Percentiles rank a stretch among this genome's conserved stretches.
Conservation (phyloP, 1,140 invertebrate species). For the Oreohelix idahoensis region DNA sequence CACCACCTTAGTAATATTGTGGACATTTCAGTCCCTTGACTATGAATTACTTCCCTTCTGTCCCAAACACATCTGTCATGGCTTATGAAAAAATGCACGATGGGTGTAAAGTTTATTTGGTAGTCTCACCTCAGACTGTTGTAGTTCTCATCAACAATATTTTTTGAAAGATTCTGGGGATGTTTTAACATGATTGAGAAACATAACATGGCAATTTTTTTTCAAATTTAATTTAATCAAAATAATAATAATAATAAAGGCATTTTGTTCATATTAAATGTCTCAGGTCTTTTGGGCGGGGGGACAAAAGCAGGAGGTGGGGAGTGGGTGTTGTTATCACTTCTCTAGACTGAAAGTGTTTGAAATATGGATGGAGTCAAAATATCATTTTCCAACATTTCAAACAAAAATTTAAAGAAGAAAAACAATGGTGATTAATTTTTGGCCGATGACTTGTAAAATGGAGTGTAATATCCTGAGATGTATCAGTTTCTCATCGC, state of each 20-base stretch:
- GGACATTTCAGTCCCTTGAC: neutral
- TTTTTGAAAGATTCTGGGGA: conserved; percentile 26
- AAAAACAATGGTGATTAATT: too few relatives aligned
- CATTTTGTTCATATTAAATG: neutral
- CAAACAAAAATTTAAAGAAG: too few relatives aligned
- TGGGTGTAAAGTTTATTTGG: conserved; percentile 10
- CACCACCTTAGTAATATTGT: conserved; percentile 2
- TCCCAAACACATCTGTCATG: neutral
- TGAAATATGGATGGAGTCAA: too few relatives aligned
- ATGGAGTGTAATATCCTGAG: neutral
- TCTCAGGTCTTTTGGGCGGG: neutral
- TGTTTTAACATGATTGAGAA: conserved; percentile 6
- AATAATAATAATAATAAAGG: neutral
- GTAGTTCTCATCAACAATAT: conserved; percentile 31
- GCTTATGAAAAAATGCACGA: neutral
- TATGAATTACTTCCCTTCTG: neutral
- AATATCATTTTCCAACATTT: too few relatives aligned
- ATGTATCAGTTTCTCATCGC: neutral
- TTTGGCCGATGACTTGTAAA: neutral
- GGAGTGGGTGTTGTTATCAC: neutral
- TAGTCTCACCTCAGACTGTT: conserved; percentile 22
- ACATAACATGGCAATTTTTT: conserved; percentile 1
- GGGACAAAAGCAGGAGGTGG: neutral
- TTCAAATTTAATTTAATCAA: neutral
- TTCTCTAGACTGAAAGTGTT: neutral